Evolutionary conservation across 2,888 invertebrate species (phyloP), one percentile per base, ranked within the genome.

Genomic region (Celastrina argiolus): DNA sequence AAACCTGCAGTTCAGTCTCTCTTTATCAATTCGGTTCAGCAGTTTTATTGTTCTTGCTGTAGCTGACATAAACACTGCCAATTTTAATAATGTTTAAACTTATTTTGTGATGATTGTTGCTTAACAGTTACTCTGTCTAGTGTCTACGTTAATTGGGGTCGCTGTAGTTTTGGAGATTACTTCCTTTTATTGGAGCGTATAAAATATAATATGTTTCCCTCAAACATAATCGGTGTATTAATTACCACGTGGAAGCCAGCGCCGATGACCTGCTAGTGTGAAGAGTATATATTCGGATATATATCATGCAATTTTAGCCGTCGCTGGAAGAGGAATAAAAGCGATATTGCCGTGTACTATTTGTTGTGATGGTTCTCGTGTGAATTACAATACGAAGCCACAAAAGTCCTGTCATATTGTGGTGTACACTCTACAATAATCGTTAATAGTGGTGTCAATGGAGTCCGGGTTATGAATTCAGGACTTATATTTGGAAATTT

Each of bases 151-250:
- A 31, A 31, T 51, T 51, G 6, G 51, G 51, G 51, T 51, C 51
- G 34, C 8, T 4, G 16, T n/a, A 12, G 39, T 39, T 61, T 39
- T 39, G 18, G 12, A 22, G 18, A 61, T 36, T 61, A 36, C 22
- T 22, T 61, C 18, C 36, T 59, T 61, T 61, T 61, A 61, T 61
- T 61, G 14, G 16, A 39, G 5, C 18, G 31, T 34, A 28, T 56
- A 28, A 22, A 28, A 59, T 36, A 39, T 61, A n/a, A 7, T 61
- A 5, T 31, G 7, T 36, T 22, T 18, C 61, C 61, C 22, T 36
- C 22, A 22, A 22, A 61, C 18, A 18, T 61, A 61, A 61, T 61
- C 36, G 61, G 61, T 39, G 61, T 61, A 61, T 61, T 61, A 61
- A 39, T 14, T 26, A 39, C 61, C 61, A 61, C 61, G 22, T 39